phyloP scores from a whole-genome alignment of 1,140 invertebrate species.

The Lamellibrachia luymesi region DNA sequence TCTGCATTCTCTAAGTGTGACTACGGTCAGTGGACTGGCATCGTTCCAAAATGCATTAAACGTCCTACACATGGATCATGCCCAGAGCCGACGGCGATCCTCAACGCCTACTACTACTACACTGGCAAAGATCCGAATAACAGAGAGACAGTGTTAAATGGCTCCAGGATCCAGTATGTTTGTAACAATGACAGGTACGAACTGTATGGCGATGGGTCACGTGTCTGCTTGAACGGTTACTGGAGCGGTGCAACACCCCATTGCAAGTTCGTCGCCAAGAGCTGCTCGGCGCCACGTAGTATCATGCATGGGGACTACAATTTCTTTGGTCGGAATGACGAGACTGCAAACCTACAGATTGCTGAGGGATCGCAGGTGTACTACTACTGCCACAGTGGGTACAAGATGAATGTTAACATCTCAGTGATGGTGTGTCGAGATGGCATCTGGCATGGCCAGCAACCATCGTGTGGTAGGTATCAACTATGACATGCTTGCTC shows the following conservation, averaged over 20 bases:
- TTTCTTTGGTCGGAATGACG: neutral
- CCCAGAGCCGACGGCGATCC: neutral
- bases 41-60: neutral
- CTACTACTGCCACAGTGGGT: conserved; percentile 9
- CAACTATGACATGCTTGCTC: too few species aligned
- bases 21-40: neutral
- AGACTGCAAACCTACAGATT: neutral
- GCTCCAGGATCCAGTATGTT: neutral
- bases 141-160: neutral
- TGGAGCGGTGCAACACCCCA: neutral
- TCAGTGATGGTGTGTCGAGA: conserved; percentile 9
- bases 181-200: neutral
- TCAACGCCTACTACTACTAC: neutral
- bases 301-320: neutral
- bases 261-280: neutral
- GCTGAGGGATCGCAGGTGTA: neutral
- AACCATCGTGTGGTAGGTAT: neutral
- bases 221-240: neutral
- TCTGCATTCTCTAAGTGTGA: neutral
- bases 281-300: neutral
- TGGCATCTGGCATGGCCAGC: neutral
- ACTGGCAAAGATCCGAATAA: neutral
- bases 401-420: conserved; percentile 13
- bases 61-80: neutral
- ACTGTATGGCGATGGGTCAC: neutral